A percentile compares a stretch with the other conserved stretches of the same genome.
These are phyloP conservation scores for Tortricodes alternella DNA, from an alignment of 2,888 invertebrate species.

Conservation along the genomic window DNA sequence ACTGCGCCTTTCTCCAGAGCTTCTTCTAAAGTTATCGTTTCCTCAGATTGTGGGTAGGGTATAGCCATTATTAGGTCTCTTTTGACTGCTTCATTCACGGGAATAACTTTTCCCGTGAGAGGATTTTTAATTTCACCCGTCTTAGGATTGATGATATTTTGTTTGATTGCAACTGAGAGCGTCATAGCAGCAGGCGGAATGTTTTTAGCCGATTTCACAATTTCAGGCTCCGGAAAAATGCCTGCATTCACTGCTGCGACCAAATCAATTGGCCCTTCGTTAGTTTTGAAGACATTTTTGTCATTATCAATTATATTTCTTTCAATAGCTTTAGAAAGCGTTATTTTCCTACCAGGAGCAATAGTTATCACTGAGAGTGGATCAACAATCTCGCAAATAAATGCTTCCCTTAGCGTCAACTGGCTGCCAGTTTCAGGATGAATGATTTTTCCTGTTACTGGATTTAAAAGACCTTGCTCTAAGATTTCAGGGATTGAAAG, in stretches of 20 bases:
- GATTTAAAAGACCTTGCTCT: constrained; percentile 92
- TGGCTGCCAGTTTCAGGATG: constrained; percentile 94
- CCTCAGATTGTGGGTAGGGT: constrained; percentile 87
- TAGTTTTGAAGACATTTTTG: constrained; percentile 85
- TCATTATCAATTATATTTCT: constrained; percentile 87
- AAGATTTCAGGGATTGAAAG: constrained; percentile 92
- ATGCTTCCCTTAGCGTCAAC: constrained; percentile 91
- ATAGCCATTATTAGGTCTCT: constrained; percentile 90
- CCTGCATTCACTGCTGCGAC: constrained; percentile 87
- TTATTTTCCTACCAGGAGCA: constrained; percentile 85
- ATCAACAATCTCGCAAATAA: constrained; percentile 94
- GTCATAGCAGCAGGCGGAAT: constrained; percentile 93
- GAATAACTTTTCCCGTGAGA: constrained; percentile 85
- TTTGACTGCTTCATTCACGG: constrained; percentile 87
- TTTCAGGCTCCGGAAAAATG: constrained; percentile 79
- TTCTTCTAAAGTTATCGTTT: constrained; percentile 86
- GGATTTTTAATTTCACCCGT: constrained; percentile 88
- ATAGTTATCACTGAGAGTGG: constrained; percentile 87
- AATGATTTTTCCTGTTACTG: constrained; percentile 87
- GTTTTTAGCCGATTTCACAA: constrained; percentile 64
- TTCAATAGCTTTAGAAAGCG: constrained; percentile 89
- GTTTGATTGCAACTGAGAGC: constrained; percentile 89
- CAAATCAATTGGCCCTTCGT: constrained; percentile 84
- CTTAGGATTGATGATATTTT: constrained; percentile 86
- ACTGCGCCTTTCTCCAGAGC: constrained; percentile 88